Base-by-base conservation (phyloP, 2,888 invertebrate genomes). In the Yponomeuta sedellus region DNA sequence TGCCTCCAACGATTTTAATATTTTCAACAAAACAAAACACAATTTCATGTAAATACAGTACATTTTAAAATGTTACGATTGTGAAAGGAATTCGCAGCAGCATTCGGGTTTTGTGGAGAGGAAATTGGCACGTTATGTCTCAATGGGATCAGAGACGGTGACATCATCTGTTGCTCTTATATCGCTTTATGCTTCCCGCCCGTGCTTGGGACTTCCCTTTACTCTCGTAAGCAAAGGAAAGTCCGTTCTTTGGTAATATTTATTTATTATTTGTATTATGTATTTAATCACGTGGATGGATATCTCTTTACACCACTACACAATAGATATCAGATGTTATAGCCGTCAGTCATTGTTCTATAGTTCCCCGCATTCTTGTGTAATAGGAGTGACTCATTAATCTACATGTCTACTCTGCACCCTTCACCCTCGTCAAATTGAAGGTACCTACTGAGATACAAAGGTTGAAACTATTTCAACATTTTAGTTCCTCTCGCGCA, bases 51-150 rank as follows among this genome's bases (percentile, higher is more conserved):
- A 5, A 59, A 12, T 22, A 22, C 19, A 59, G 12, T 59, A 59
- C 22, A 22, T 58, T 58, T 58, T 58, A 19, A 58, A 58, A 19
- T 22, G 59, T 59, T 10, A 16, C 16, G 5, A 52, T 16, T 52
- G 44, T 52, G 44, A 52, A 8, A 25, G 59, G 25, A 25, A 8
- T 34, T 28, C 28, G 34, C 25, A 34, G 20, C 10, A 0, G 20
- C 20, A 25, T 66, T 66, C 76, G 75, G 71, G 74, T 74, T 74
- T 73, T 73, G 71, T 69, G 16, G 44, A 52, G 68, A 72, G 82
- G 81, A 83, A 79, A 82, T 83, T 83, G 81, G 74, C 75, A 69
- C 75, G 75, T 79, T 78, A 79, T 74, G 76, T 79, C 79, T 81
- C 77, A 73, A 79, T 79, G 75, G 78, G 80, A 77, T 79, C 79